Percentiles rank a stretch among this genome's conserved stretches.
Conservation (phyloP, 2,113 vertebrate species). For the Hippolais icterina region DNA sequence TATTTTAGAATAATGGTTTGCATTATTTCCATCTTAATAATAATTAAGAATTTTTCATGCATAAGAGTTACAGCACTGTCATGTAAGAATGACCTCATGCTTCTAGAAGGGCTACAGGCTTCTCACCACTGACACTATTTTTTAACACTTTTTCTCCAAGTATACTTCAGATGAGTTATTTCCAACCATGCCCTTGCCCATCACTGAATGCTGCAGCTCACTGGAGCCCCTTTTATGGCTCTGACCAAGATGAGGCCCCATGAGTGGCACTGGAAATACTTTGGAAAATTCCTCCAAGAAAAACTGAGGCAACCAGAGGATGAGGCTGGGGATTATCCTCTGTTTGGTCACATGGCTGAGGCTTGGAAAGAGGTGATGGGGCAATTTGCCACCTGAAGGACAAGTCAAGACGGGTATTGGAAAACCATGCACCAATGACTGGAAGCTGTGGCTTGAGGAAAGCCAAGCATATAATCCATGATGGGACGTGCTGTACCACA, state of each 20-base stretch:
- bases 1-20: background rate
- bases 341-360: background rate
- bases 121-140: background rate
- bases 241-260: background rate
- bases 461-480: background rate
- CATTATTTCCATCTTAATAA: background rate
- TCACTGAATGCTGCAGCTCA: background rate
- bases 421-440: background rate
- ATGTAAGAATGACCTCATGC: background rate
- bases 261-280: background rate
- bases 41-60: background rate
- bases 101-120: background rate
- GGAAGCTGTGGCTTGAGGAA: background rate
- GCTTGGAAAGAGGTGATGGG: background rate
- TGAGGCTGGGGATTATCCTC: background rate
- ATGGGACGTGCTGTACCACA: background rate
- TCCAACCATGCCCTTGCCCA: background rate
- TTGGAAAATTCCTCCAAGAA: background rate
- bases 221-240: background rate
- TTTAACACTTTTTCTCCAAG: background rate
- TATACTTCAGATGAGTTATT: background rate
- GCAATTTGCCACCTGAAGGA: background rate
- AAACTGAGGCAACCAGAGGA: background rate
- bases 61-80: background rate
- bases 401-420: background rate